Evolutionary conservation across 2,113 vertebrate species (phyloP).

Genomic region (Cyanoramphus novaezelandiae): DNA sequence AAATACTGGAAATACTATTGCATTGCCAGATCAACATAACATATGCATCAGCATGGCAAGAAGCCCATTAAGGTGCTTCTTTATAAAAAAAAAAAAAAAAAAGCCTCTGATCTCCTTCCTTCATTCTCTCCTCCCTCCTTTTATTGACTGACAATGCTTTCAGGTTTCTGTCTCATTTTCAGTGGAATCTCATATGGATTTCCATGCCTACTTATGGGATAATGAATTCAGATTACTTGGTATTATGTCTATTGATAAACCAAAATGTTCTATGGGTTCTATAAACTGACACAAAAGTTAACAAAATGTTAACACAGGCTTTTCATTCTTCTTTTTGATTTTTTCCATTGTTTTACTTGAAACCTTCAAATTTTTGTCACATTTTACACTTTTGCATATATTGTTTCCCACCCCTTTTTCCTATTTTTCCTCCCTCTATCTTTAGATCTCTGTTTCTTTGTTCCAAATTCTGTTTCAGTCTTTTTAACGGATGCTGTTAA

Average conservation of each 20-base stretch:
- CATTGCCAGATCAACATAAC: background rate
- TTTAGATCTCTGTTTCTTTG: background rate
- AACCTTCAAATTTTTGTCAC: background rate
- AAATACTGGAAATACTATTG: background rate
- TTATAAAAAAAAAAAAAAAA: background rate
- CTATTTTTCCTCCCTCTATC: background rate
- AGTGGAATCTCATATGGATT: background rate
- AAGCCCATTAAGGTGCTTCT: background rate
- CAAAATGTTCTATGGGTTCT: background rate
- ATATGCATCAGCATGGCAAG: background rate
- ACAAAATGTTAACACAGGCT: background rate
- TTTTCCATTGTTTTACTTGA: background rate
- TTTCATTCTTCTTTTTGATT: background rate
- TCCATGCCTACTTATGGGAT: background rate
- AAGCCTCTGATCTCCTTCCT: background rate
- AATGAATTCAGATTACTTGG: background rate
- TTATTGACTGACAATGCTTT: background rate
- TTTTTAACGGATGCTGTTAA: background rate
- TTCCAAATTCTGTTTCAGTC: background rate
- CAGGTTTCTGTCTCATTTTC: background rate
- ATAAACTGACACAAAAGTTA: background rate
- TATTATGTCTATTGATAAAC: background rate
- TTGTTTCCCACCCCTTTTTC: background rate
- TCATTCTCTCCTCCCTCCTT: background rate
- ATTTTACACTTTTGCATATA: background rate